Evolutionary conservation across 2,888 invertebrate species (phyloP), one percentile per base, ranked within the genome.

Genomic region (Machimus atricapillus): DNA sequence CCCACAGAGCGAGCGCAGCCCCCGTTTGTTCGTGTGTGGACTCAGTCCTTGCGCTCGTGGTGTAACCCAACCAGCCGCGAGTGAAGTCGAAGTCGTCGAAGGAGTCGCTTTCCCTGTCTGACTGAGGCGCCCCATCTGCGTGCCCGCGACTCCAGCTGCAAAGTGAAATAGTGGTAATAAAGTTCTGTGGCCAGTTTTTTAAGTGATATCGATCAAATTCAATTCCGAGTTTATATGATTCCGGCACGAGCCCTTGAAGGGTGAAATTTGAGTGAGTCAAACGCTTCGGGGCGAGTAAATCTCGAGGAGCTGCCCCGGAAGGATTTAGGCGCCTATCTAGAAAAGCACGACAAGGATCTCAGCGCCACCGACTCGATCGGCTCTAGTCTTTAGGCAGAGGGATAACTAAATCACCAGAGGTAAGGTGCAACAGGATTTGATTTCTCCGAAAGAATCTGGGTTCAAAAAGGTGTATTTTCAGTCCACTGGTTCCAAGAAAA

Each of bases 191-290:
- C 66, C 23, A 58, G 79, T 82, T 82, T 58, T 56, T 31, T 34
- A 58, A 58, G 78, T 78, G 37, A 66, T 40, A 82, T 82, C 82
- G 82, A 82, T 82, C 66, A 58, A 58, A 82, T 82, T 82, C 58
- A 82, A 82, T 82, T 82, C 12, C 12, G 34, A 82, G 56, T 82
- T 66, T 66, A 66, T 56, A 58, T 56, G 66, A 52, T 12, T 82
- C 66, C 37, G 56, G 82, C 66, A 37, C 34, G 58, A 58, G 82
- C 58, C 52, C 8, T 31, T 16, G 46, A 79, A 52, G 27, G 79
- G 52, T 52, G 31, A 79, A 52, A 79, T 52, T 79, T 52, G 2
- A 79, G 79, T 79, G 79, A 79, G 27, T 79, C 52, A 31, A 27
- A 66, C 23, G 66, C 23, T 66, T 19, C 7, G 23, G 12, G 66